phyloP scores from a whole-genome alignment of 2,888 invertebrate genomes.

The Drosophila sordidula region DNA sequence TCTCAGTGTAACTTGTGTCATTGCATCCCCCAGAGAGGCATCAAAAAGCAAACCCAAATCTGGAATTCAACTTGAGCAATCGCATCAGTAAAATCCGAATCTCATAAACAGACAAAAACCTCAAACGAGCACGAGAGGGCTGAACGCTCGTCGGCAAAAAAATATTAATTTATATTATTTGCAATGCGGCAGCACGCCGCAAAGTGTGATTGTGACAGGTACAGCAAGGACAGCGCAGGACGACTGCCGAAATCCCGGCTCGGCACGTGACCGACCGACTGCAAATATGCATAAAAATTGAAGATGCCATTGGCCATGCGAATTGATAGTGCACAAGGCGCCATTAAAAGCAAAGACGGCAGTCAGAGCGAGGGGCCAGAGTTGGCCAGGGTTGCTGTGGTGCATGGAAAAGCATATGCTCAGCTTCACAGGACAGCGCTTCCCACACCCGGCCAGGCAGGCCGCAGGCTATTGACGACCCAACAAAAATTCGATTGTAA shows the following conservation, averaged over 20 bases:
- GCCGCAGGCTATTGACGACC: conserved; percentile 46
- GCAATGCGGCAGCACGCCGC: conserved; percentile 77
- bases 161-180: conserved; percentile 82
- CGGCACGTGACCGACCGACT: conserved; percentile 68
- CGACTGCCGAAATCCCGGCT: conserved; percentile 24
- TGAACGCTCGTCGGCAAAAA: conserved; percentile 34
- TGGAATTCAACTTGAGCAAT: conserved; percentile 56
- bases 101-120: conserved; percentile 69
- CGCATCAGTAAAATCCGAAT: conserved; percentile 66
- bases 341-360: conserved; percentile 62
- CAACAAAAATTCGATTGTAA: conserved; percentile 63
- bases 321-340: conserved; percentile 73
- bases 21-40: conserved; percentile 38
- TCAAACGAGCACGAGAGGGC: conserved; percentile 44
- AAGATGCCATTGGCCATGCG: conserved; percentile 68
- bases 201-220: conserved; percentile 83
- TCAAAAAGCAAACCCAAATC: conserved; percentile 53
- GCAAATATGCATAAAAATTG: conserved; percentile 78
- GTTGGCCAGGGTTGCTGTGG: background rate
- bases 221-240: conserved; percentile 37
- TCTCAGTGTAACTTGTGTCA: conserved; percentile 52
- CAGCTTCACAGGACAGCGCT: conserved; percentile 67
- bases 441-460: conserved; percentile 53
- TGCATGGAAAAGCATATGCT: conserved; percentile 71
- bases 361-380: background rate